These are phyloP conservation scores for Aromia moschata DNA, from an alignment of 2,888 invertebrate species.

Conservation along the genomic window DNA sequence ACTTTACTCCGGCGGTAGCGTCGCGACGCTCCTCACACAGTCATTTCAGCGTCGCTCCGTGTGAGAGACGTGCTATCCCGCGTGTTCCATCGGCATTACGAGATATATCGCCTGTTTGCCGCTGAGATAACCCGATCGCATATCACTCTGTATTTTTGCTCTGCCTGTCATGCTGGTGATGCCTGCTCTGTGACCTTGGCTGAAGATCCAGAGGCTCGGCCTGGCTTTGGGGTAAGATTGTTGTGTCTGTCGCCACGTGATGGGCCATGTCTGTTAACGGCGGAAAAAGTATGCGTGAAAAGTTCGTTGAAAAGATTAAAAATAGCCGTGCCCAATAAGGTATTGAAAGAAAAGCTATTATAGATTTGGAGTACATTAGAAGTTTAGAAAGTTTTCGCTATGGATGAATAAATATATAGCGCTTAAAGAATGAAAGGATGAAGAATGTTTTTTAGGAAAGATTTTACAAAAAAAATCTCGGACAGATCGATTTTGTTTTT, in stretches of 20 bases:
- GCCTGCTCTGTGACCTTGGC: not conserved
- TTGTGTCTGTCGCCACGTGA: not conserved
- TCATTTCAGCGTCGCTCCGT: constrained; percentile 28
- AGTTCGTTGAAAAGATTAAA: not conserved
- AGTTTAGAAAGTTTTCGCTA: too few species aligned
- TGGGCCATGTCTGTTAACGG: not conserved
- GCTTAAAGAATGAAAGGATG: too few species aligned
- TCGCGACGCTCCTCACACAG: constrained; percentile 33
- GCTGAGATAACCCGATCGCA: constrained; percentile 3
- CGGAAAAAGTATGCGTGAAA: not conserved
- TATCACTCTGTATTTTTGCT: not conserved
- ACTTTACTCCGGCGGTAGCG: constrained; percentile 27
- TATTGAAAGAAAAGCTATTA: too few species aligned
- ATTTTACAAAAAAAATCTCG: too few species aligned
- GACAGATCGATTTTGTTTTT: too few species aligned
- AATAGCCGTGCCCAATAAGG: not conserved
- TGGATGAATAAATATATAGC: too few species aligned
- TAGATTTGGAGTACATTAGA: too few species aligned
- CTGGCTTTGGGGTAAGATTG: not conserved
- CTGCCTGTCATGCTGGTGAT: not conserved
- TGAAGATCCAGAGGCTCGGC: not conserved
- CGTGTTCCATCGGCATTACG: constrained; percentile 2
- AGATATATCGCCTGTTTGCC: too few species aligned
- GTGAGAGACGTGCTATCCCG: constrained; percentile 25
- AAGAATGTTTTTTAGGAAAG: too few species aligned